phyloP scores from a whole-genome alignment of 2,113 vertebrate genomes.

The Peromyscus californicus region DNA sequence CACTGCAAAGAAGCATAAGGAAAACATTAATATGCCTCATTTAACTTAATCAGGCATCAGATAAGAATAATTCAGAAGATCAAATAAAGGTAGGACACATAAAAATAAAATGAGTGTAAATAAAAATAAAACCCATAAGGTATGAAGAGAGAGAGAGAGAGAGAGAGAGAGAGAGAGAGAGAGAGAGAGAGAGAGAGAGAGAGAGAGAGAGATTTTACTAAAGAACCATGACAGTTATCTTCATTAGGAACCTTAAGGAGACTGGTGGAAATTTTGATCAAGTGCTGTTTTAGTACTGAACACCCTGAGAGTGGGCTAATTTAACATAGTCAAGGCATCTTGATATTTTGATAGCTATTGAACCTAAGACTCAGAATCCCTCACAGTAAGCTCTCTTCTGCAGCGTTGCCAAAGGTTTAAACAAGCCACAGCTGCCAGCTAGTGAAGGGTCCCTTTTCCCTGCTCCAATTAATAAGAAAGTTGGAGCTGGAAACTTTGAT shows the following conservation, averaged over 20 bases:
- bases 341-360: not conserved
- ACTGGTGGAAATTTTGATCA: not conserved
- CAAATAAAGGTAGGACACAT: not conserved
- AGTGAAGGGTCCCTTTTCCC: not conserved
- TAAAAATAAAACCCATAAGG: not conserved
- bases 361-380: not conserved
- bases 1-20: not conserved
- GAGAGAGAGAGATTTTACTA: not conserved
- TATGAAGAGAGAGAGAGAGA: not conserved
- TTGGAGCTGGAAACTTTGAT: not conserved
- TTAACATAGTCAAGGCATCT: not conserved
- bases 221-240: not conserved
- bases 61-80: constrained; percentile 26
- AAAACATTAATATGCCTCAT: not conserved
- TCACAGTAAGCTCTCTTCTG: not conserved
- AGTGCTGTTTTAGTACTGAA: not conserved
- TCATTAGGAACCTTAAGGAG: not conserved
- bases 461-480: constrained; percentile 9
- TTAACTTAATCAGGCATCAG: not conserved
- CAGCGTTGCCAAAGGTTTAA: not conserved
- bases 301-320: not conserved
- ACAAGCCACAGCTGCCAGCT: not conserved
- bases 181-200: too few relatives aligned
- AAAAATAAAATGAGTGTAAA: constrained; percentile 31
- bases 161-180: not conserved